phyloP scores from a whole-genome alignment of 2,113 vertebrate species.

The Lota lota region DNA sequence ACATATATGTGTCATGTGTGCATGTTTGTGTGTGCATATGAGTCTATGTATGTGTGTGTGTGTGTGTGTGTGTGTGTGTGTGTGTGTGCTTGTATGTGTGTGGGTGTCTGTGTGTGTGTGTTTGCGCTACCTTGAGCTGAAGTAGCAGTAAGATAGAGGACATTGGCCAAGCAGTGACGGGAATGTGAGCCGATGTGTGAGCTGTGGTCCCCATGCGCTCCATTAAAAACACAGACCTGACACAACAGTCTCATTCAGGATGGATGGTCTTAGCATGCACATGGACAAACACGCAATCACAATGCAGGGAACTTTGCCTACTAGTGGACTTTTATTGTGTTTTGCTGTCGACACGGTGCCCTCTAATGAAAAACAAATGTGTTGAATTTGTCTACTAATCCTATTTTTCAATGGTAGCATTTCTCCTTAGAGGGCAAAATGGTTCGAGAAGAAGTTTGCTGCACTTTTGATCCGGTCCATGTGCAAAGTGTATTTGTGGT shows the following conservation, averaged over 20 bases:
- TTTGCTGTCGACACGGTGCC: constrained; percentile 28
- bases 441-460: no score
- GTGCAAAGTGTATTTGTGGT: no score
- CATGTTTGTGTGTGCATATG: constrained; percentile 6
- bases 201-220: constrained; percentile 43
- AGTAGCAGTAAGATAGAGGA: constrained; percentile 37
- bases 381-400: constrained; percentile 25
- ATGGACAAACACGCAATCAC: constrained; percentile 12
- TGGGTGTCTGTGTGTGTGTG: constrained; percentile 29
- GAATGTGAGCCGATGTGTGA: constrained; percentile 9
- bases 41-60: constrained; percentile 23
- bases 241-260: constrained; percentile 56
- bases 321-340: constrained; percentile 10
- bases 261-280: constrained; percentile 39
- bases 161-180: constrained; percentile 44
- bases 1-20: constrained; percentile 26
- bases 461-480: no score
- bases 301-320: constrained; percentile 14
- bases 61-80: constrained; percentile 16
- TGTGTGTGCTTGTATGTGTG: constrained; percentile 15
- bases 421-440: no score
- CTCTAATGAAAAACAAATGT: constrained; percentile 46
- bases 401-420: constrained; percentile 24
- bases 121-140: constrained; percentile 31
- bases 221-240: constrained; percentile 59